phyloP scores from a whole-genome alignment of 2,797 vertebrate genomes.

The Pitangus sulphuratus region DNA sequence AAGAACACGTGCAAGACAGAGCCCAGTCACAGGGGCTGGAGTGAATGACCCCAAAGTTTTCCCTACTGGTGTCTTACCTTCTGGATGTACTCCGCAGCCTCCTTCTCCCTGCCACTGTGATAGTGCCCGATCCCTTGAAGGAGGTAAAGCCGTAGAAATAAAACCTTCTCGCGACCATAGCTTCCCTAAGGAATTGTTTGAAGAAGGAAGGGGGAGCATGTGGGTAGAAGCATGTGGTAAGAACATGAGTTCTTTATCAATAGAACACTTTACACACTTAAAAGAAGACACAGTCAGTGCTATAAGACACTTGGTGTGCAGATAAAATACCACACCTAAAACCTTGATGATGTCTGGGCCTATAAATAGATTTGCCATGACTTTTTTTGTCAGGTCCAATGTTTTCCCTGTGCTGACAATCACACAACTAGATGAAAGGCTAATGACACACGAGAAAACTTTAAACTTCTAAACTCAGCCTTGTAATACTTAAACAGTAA shows the following conservation, averaged over 20 bases:
- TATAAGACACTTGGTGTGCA: not conserved
- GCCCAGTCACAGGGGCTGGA: not conserved
- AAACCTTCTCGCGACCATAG: slow-evolving; percentile 90
- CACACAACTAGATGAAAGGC: not conserved
- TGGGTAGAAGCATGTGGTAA: not conserved
- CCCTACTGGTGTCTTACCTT: slow-evolving; percentile 73
- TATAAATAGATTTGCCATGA: rapidly evolving
- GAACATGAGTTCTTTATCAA: not conserved
- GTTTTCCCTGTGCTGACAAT: not conserved
- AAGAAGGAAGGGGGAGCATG: not conserved
- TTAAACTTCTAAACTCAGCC: not conserved
- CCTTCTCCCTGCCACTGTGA: slow-evolving; percentile 84
- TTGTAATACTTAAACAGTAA: not conserved
- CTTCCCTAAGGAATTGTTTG: slow-evolving; percentile 81
- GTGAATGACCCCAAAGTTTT: not conserved
- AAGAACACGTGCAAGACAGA: not conserved
- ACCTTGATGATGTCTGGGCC: not conserved
- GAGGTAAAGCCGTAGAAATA: slow-evolving; percentile 92
- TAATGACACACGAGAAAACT: not conserved
- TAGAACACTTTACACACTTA: not conserved
- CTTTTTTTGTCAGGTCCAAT: not conserved
- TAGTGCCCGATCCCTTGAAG: slow-evolving; percentile 91
- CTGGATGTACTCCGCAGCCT: slow-evolving; percentile 81
- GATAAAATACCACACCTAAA: not conserved
- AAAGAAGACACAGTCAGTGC: not conserved